Percentiles rank a stretch among this genome's conserved stretches.
Evolutionary conservation across 2,797 vertebrate species (phyloP).

Genomic region (Rousettus madagascariensis): DNA sequence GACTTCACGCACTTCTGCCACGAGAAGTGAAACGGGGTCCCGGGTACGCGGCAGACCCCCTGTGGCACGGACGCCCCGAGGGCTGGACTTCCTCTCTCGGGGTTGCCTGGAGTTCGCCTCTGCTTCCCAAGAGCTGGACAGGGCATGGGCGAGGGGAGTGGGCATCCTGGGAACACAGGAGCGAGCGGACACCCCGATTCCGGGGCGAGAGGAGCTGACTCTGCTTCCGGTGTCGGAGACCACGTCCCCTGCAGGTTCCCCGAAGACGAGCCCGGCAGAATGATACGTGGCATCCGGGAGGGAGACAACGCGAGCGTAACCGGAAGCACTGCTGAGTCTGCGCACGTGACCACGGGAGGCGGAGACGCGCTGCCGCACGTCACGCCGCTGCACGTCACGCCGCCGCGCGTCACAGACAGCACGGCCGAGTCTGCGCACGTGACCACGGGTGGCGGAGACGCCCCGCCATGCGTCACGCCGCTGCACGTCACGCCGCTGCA

Average conservation of each 20-base stretch:
- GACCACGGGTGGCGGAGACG: too few relatives aligned
- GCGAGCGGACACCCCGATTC: background rate
- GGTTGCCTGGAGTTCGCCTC: background rate
- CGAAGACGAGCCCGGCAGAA: background rate
- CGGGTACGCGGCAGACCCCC: background rate
- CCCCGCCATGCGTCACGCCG: too few relatives aligned
- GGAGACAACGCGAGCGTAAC: too few relatives aligned
- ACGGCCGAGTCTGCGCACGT: too few relatives aligned
- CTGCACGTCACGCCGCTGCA: too few relatives aligned
- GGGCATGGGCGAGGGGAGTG: background rate
- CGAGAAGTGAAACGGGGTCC: background rate
- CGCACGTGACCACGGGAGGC: too few relatives aligned
- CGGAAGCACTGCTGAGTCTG: too few relatives aligned
- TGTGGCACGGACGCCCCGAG: accelerated
- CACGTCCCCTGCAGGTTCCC: too few relatives aligned
- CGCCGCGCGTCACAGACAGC: too few relatives aligned
- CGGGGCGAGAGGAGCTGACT: background rate
- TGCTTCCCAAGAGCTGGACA: background rate
- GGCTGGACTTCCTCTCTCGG: background rate
- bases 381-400: too few relatives aligned
- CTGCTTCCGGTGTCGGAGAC: background rate
- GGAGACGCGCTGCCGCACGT: too few relatives aligned
- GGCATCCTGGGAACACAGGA: background rate
- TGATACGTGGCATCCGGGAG: accelerated
- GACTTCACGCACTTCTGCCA: background rate